Evolutionary conservation across 2,113 vertebrate genomes (phyloP).

Genomic region (Zosterops hypoxanthus): DNA sequence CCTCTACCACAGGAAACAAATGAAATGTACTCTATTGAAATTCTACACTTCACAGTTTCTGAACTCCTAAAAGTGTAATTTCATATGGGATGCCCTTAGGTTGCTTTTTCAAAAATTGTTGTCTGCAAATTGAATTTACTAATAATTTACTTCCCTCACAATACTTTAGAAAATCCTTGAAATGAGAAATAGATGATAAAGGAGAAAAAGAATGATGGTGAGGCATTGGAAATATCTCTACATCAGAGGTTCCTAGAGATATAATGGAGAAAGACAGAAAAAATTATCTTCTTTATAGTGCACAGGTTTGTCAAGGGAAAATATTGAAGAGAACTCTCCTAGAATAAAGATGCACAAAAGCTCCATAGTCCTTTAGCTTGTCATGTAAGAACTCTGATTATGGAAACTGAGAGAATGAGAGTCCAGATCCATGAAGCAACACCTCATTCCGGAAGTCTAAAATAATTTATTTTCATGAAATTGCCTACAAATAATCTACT

Average conservation of each 20-base stretch:
- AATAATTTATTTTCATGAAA: neutral
- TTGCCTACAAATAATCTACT: neutral
- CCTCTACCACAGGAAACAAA: conserved; percentile 18
- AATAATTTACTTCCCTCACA: conserved; percentile 29
- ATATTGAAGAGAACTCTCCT: neutral
- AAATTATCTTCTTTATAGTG: neutral
- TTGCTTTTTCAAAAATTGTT: conserved; percentile 18
- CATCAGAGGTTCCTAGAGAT: neutral
- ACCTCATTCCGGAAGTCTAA: neutral
- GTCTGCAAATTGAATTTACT: conserved; percentile 50
- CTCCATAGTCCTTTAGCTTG: neutral
- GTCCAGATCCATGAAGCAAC: neutral
- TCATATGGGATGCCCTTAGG: conserved; percentile 13
- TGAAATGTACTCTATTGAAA: conserved; percentile 11
- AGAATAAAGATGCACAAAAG: neutral
- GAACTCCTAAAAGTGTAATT: conserved; percentile 32
- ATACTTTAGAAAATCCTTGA: conserved; percentile 39
- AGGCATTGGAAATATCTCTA: neutral
- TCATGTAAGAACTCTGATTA: neutral
- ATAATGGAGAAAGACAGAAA: neutral
- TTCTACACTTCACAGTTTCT: neutral
- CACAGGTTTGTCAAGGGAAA: neutral
- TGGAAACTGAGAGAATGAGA: neutral
- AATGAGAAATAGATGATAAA: conserved; percentile 41
- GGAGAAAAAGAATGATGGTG: neutral